Evolutionary conservation across 2,888 invertebrate genomes (phyloP), one percentile per base, ranked within the genome.

Genomic region (Tipula unca): DNA sequence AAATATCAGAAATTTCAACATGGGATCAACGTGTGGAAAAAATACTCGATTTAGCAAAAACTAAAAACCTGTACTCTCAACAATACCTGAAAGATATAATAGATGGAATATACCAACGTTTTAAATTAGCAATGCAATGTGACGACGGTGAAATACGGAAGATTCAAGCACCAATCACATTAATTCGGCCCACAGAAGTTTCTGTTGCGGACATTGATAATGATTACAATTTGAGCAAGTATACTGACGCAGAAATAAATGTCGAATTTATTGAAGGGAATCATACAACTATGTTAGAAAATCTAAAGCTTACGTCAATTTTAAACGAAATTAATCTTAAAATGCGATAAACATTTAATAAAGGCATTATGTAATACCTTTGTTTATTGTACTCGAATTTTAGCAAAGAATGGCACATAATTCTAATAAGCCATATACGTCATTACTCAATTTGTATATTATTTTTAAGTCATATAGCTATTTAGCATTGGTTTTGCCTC

Each of bases 121-220:
- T 32, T 2, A 32, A 32, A 6, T 32, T 32, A 32, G 0, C 3
- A 6, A 6, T 32, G 6, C 5, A 91, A 48, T 93, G 92, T 87
- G 91, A 93, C 86, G 86, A 89, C 0, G 90, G 91, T 5, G 88
- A 89, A 17, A 87, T 91, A 36, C 89, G 91, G 84, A 93, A 92
- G 85, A 88, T 94, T 0, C 92, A 92, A 87, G 92, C 94, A 0
- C 92, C 93, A 0, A 92, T 95, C 1, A 91, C 92, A 1, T 91
- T 95, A 20, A 89, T 95, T 1, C 93, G 94, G 86, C 94, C 95
- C 0, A 93, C 93, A n/a, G 92, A 93, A 29, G 91, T 92, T 0
- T 90, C 92, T 0, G 88, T 92, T 14, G 89, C 92, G 10, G 91
- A 91, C 0, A 89, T 93, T 39, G 39, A 39, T 2, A 10, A 39